These are phyloP conservation scores for Salvator merianae DNA, from an alignment of 2,113 vertebrate genomes.

Conservation along the genomic window DNA sequence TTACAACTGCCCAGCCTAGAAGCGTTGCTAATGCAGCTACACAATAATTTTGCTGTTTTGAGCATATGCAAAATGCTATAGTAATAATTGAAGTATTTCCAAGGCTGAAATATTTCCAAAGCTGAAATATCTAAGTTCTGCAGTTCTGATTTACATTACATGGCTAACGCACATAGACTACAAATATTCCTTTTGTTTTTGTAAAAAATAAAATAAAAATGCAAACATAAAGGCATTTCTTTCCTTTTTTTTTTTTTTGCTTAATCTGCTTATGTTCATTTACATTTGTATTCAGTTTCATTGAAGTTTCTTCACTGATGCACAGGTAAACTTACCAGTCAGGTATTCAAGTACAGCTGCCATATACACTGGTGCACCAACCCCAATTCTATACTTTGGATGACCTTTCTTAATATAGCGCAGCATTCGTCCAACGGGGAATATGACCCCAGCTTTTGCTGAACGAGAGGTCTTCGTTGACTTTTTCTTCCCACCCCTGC, in stretches of 20 bases:
- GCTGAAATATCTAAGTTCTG: background rate
- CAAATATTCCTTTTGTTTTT: background rate
- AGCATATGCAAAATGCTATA: too few species aligned
- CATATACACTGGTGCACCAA: constrained; percentile 96
- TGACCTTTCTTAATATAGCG: constrained; percentile 95
- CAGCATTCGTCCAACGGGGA: constrained; percentile 96
- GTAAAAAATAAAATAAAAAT: too few species aligned
- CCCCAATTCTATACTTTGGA: constrained; percentile 94
- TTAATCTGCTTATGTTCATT: background rate
- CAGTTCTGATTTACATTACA: background rate
- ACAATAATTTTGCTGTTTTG: too few species aligned
- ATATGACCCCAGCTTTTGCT: constrained; percentile 94
- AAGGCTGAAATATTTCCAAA: background rate
- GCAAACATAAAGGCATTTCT: background rate
- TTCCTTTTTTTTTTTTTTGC: background rate
- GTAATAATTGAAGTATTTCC: too few species aligned
- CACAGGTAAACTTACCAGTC: constrained; percentile 82
- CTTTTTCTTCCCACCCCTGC: constrained; percentile 97
- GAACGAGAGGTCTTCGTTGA: constrained; percentile 93
- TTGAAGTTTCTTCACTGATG: background rate
- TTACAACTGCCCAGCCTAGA: background rate
- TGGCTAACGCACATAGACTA: background rate
- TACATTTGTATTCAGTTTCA: background rate
- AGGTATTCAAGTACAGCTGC: constrained; percentile 97
- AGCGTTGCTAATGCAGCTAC: too few species aligned